Base-by-base conservation (phyloP, 37 sponge, comb jelly and placozoan species). In the Axinella damicornis region DNA sequence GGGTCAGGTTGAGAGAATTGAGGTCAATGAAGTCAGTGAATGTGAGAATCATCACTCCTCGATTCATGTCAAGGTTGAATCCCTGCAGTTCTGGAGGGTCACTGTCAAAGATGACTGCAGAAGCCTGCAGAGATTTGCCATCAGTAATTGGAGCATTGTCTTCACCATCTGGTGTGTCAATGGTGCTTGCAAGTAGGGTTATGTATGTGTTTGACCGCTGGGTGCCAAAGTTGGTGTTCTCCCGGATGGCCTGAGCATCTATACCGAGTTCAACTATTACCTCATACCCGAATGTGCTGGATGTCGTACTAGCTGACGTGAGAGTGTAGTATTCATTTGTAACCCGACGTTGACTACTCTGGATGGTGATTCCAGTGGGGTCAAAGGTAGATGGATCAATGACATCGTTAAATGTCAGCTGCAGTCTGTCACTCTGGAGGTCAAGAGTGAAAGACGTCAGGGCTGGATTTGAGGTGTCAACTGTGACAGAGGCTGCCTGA, bases 351-450 rank as follows among this genome's bases (percentile, higher is more conserved):
- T 16, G 53, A 25, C 31, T 40, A 73, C 89, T 65, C 54, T 97
- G 97, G 12, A 97, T 52, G 57, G 95, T 97, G 0, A 95, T 82
- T 0, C 92, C 95, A 80, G 90, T 89, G 27, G 92, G 83, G 65
- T 95, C 89, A 75, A 95, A 92, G 15, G 78, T 87, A 24, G n/a
- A 27, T 69, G 87, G 84, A 79, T 87, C 75, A 0, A 97, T 82
- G 37, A 90, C 95, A 87, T 97, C 97, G 65, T 86, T 62, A 52
- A 94, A 97, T 14, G 92, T 94, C 53, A 97, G 82, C 1, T 39
- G 73, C 32, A 97, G 81, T 4, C 62, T 68, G 36, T 68, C 77
- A 33, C 46, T 80, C 58, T 71, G 55, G 5, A 97, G 62, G 62
- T 97, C 84, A 20, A 97, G 87, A 18, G 80, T 58, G 65, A 92